Evolutionary conservation across 2,797 vertebrate species (phyloP).

Genomic region (Hemitrygon akajei): DNA sequence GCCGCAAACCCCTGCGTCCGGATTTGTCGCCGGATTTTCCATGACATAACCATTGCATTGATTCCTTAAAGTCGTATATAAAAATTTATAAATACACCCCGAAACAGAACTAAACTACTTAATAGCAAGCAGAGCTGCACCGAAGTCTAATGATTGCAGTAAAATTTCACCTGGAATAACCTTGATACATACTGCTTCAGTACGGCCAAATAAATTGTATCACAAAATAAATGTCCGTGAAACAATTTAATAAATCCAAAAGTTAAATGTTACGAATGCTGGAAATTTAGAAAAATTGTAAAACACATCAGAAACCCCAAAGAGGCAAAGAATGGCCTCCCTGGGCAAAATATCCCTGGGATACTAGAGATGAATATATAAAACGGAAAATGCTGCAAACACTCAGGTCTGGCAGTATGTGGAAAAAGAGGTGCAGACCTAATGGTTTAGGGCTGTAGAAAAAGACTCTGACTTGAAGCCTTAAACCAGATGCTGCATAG

Average conservation of each 20-base stretch:
- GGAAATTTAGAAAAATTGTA: not conserved
- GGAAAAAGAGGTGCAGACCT: too few relatives aligned
- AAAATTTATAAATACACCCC: not conserved
- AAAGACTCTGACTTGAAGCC: too few relatives aligned
- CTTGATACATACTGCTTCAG: not conserved
- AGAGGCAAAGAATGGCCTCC: too few relatives aligned
- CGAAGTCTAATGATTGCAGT: not conserved
- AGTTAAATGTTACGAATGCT: not conserved
- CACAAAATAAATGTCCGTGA: not conserved
- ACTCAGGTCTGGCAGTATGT: not conserved
- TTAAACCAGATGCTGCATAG: too few relatives aligned
- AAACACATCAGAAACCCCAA: too few relatives aligned
- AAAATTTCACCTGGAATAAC: not conserved
- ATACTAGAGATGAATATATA: too few relatives aligned
- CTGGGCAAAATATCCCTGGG: too few relatives aligned
- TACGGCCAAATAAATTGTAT: too few relatives aligned
- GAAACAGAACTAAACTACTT: not conserved
- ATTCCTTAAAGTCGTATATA: not conserved
- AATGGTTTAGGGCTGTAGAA: too few relatives aligned
- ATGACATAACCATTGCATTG: not conserved
- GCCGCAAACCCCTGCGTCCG: not conserved
- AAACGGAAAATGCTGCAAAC: not conserved
- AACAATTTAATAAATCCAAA: not conserved
- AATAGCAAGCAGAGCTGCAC: not conserved
- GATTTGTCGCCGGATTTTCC: constrained; percentile 9